Conservation (phyloP, 2,113 vertebrate genomes). For the Neopipo cinnamomea region DNA sequence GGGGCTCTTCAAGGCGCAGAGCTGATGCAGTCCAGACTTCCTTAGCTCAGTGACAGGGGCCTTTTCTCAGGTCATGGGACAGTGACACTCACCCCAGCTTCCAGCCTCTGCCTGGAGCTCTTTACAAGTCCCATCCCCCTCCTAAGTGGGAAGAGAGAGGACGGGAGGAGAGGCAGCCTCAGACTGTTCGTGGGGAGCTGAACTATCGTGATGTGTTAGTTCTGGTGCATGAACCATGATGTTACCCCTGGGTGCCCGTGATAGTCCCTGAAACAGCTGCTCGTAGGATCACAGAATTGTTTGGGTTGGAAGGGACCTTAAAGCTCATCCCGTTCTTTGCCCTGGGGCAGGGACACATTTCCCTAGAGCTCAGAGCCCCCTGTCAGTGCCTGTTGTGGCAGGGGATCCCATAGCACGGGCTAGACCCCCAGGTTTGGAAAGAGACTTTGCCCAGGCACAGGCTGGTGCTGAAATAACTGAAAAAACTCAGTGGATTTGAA, state of each 20-base stretch:
- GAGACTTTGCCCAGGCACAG: neutral
- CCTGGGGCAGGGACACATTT: neutral
- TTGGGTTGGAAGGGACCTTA: neutral
- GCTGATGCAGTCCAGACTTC: neutral
- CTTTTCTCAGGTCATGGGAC: neutral
- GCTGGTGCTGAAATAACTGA: neutral
- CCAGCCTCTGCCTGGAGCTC: neutral
- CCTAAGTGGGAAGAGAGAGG: neutral
- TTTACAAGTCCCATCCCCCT: neutral
- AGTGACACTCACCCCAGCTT: neutral
- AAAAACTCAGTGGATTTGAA: neutral
- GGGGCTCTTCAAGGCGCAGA: neutral
- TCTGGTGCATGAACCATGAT: neutral
- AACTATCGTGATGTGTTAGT: rapidly evolving
- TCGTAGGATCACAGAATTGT: neutral
- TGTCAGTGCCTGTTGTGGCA: too few species aligned
- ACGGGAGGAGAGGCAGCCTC: neutral
- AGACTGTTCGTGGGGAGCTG: neutral
- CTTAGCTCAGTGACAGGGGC: neutral
- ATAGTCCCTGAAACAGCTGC: neutral
- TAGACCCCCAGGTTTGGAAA: neutral
- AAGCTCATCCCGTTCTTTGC: neutral
- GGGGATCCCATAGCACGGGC: rapidly evolving
- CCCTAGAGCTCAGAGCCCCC: neutral
- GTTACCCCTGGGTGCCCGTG: neutral